Evolutionary conservation across 1,140 invertebrate genomes (phyloP), one percentile per base, ranked within the genome.

Genomic region (Heliconius hermathena): DNA sequence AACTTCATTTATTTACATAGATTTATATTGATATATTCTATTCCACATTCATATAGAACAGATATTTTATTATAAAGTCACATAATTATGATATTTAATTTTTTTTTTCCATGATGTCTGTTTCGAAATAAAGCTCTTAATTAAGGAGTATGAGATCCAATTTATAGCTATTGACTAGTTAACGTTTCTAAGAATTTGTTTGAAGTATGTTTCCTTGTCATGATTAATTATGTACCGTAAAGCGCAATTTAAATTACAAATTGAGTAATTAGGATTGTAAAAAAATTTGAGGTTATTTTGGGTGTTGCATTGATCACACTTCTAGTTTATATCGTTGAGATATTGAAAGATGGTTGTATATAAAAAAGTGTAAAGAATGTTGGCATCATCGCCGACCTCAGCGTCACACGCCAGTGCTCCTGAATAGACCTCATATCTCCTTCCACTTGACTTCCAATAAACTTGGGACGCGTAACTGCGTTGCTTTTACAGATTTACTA

Each of bases 391-490:
- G 87, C 81, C 87, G 89, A 85, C 90, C 89, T 88, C 84, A 80
- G 80, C 85, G 91, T 93, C 91, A 93, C 91, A 92, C 91, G 86
- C 91, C 90, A 92, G 88, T 93, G 91, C 84, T 90, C 85, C 82
- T 92, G 88, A 92, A 93, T 93, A 91, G 90, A 87, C 83, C 85
- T 87, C 90, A 87, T 84, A 92, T 92, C 91, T 89, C 87, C 85
- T 88, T 91, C 89, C 85, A 88, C 83, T 90, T 87, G 72, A 78
- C 76, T 81, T 78, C 73, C 66, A 82, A 41, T 78, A 41, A 75
- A 79, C 76, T 79, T 60, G 46, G 73, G 82, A 77, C 73, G 74
- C 54, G 29, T 71, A n/a, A 71, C 36, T 71, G 29, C 18, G 36
- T 36, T 38, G 38, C 29, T 71, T 71, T 38, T 38, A 71, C 20